Evolutionary conservation across 1,140 invertebrate genomes (phyloP).

Genomic region (Heliconius hewitsoni): DNA sequence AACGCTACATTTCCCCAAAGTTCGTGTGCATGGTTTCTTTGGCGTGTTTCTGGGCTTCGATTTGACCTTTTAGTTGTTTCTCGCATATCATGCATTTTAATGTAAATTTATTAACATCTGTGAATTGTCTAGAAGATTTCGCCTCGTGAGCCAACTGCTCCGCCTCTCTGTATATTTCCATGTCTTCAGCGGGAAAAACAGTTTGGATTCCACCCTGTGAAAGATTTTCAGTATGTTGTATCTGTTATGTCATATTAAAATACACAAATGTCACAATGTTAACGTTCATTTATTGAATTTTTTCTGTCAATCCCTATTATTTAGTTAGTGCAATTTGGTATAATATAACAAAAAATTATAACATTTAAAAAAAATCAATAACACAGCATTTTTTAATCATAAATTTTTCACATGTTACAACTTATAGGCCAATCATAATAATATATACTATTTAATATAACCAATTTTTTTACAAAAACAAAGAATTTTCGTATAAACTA

Average conservation of each 20-base stretch:
- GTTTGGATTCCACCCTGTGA: slow-evolving; percentile 86
- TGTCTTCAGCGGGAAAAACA: slow-evolving; percentile 90
- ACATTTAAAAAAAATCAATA: too few species aligned
- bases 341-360: too few species aligned
- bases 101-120: slow-evolving; percentile 93
- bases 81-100: slow-evolving; percentile 92
- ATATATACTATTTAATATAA: too few species aligned
- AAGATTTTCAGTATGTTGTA: slow-evolving; percentile 13
- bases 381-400: neutral
- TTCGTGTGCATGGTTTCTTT: slow-evolving; percentile 91
- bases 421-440: neutral
- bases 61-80: slow-evolving; percentile 87
- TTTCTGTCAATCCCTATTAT: too few species aligned
- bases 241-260: too few species aligned
- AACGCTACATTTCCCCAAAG: slow-evolving; percentile 90
- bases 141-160: slow-evolving; percentile 92
- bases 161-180: slow-evolving; percentile 88
- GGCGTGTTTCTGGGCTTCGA: slow-evolving; percentile 91
- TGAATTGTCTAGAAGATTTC: slow-evolving; percentile 92
- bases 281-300: too few species aligned
- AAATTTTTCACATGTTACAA: neutral
- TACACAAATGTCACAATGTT: too few species aligned
- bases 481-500: neutral
- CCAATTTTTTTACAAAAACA: too few species aligned
- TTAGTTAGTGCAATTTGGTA: too few species aligned